phyloP scores from a whole-genome alignment of 2,888 invertebrate species.

The Digitonthophagus gazella region DNA sequence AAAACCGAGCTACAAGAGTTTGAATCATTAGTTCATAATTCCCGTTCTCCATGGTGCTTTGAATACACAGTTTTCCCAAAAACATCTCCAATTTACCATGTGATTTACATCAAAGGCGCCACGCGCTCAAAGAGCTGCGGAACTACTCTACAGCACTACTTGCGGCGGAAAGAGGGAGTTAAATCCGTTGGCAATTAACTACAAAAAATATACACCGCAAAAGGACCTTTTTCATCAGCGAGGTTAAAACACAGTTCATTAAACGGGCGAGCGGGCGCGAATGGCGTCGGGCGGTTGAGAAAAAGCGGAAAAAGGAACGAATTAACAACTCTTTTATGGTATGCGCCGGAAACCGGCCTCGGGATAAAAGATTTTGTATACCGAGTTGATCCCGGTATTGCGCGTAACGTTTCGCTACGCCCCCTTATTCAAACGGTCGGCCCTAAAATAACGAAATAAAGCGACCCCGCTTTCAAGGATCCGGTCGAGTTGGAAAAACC shows the following conservation, averaged over 20 bases:
- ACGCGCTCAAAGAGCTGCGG: constrained; percentile 6
- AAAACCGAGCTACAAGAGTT: background rate
- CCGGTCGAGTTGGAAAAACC: background rate
- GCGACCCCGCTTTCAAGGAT: background rate
- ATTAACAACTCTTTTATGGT: constrained; percentile 29
- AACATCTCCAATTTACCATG: background rate
- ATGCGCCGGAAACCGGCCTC: constrained; percentile 13
- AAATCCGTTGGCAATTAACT: constrained; percentile 27
- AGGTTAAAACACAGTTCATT: constrained; percentile 25
- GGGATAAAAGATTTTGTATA: constrained; percentile 36
- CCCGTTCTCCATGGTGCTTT: background rate
- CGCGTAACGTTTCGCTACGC: background rate
- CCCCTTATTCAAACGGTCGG: background rate
- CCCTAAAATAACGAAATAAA: background rate
- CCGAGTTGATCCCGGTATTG: constrained; percentile 31
- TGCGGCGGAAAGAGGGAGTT: constrained; percentile 12
- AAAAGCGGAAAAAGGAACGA: constrained; percentile 19
- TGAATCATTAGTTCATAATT: background rate
- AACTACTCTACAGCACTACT: background rate
- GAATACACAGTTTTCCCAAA: background rate
- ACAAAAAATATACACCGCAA: constrained; percentile 24
- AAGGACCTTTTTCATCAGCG: constrained; percentile 20
- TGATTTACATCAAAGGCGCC: constrained; percentile 4
- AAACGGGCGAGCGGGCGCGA: constrained; percentile 17
- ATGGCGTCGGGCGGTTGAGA: constrained; percentile 13